Base-by-base conservation (phyloP, 1,140 invertebrate species). In the Neelides sp. region DNA sequence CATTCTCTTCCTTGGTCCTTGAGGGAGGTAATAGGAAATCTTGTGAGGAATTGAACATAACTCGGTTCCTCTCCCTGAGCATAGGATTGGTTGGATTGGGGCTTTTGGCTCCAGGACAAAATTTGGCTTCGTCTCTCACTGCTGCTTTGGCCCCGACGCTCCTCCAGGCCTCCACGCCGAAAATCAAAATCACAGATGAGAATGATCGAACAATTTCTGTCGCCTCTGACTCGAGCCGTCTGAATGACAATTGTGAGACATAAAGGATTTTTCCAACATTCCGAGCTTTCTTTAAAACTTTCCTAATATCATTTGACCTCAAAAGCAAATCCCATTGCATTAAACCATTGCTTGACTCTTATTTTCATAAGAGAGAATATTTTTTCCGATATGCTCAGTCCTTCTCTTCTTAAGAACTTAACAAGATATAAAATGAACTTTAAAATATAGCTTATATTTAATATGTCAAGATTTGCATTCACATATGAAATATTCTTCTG, bases 61-160 rank as follows among this genome's bases (percentile, higher is more conserved):
- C 24, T 44, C 8, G 24, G 22, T n/a, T 35, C 24, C 22, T 35
- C 46, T 49, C 44, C 28, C 26, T 26, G 45, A 15, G 23, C n/a
- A n/a, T 35, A 59, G 54, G 53, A 35, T 40, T 59, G 12, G 48
- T 60, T 19, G 55, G 51, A 30, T 50, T 57, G 55, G 55, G 58
- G n/a, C 27, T 61, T 26, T 27, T 61, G 34, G 58, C 43, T 19
- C 48, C 48, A 8, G 47, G 47, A 8, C 58, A 61, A 42, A 76
- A 75, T 61, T 64, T 77, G 48, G 74, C 75, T 10, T 70, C 71
- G 2, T 74, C 73, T 0, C 71, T 77, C 32, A 70, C 74, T 8
- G 72, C 75, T 12, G 73, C 74, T 3, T 61, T 75, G 1, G 69
- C 75, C 17, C 73, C 74, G 19, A 74, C 73, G 23, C 64, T 75